Base-by-base conservation (phyloP, 2,888 invertebrate genomes). In the Sepioteuthis lessoniana region DNA sequence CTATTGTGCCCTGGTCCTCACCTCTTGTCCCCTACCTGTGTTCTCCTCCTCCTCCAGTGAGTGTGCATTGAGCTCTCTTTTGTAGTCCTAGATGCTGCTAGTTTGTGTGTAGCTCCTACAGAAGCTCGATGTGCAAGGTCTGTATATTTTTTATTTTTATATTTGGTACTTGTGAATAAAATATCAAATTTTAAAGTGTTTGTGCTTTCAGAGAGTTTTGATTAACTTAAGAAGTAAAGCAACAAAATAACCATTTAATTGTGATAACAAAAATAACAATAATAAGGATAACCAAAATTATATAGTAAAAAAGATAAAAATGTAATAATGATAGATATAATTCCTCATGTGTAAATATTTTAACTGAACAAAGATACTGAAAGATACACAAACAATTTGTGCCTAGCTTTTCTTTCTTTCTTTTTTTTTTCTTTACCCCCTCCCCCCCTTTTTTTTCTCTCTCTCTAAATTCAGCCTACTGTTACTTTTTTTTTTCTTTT, bases 71-170 rank as follows among this genome's bases (percentile, higher is more conserved):
- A 92, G 46, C 92, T 92, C 92, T 47, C 92, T 92, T 47, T 92
- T 92, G n/a, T n/a, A 38, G 38, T 47, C 42, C 92, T 47, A 92
- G 92, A 92, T 92, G 92, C 92, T 93, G 93, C 38, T 93, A 93
- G 93, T 60, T 60, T 60, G 50, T 93, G 50, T 93, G 93, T 93
- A 93, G 93, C 47, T 60, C 47, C 60, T 93, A 60, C 93, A 93
- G 46, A 93, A 93, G 50, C 93, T 93, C 93, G 60, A 60, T 93
- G 93, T 93, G 47, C 93, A 93, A 93, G 92, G 93, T 94, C 95
- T 95, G 95, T 95, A 95, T 95, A 95, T 95, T 95, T 95, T 95
- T 95, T 95, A 95, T 95, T 95, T 95, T 95, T 95, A 95, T 95
- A 95, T 95, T 95, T 95, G 95, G 95, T 95, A 95, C 95, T 95